Conservation (phyloP, 2,113 vertebrate genomes). For the Urocynchramus pylzowi region DNA sequence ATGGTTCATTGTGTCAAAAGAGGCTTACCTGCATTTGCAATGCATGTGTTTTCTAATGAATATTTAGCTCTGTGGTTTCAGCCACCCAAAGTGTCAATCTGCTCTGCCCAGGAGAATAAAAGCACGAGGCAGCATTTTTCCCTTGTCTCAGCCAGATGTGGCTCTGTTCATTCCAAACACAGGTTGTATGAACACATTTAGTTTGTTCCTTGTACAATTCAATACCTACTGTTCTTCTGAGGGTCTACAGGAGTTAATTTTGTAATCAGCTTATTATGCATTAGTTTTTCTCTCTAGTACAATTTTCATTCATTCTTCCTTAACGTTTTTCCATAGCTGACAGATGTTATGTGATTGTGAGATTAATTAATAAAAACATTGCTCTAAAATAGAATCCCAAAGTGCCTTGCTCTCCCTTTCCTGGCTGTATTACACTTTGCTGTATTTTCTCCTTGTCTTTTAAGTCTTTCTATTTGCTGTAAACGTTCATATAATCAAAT, state of each 20-base stretch:
- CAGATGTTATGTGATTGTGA: not conserved
- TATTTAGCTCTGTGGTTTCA: not conserved
- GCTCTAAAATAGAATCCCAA: not conserved
- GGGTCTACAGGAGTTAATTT: not conserved
- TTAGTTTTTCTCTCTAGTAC: not conserved
- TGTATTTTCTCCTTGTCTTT: not conserved
- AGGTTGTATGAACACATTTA: not conserved
- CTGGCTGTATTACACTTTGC: not conserved
- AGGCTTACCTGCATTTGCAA: not conserved
- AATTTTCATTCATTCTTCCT: not conserved
- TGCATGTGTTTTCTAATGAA: not conserved
- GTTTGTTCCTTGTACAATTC: not conserved
- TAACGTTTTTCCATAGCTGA: not conserved
- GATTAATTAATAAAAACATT: conserved; percentile 22
- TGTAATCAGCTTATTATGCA: not conserved
- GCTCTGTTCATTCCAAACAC: not conserved
- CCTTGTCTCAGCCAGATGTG: not conserved
- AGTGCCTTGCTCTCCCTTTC: not conserved
- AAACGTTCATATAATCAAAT: not conserved
- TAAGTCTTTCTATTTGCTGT: not conserved
- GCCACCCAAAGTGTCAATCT: not conserved
- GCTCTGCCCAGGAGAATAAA: not conserved
- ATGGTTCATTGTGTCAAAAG: not conserved
- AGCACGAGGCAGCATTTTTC: not conserved
- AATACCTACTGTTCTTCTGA: not conserved